Percentiles rank a stretch among this genome's conserved stretches.
These are phyloP conservation scores for Diadophis punctatus DNA, from an alignment of 2,113 vertebrate genomes.

Conservation along the genomic window DNA sequence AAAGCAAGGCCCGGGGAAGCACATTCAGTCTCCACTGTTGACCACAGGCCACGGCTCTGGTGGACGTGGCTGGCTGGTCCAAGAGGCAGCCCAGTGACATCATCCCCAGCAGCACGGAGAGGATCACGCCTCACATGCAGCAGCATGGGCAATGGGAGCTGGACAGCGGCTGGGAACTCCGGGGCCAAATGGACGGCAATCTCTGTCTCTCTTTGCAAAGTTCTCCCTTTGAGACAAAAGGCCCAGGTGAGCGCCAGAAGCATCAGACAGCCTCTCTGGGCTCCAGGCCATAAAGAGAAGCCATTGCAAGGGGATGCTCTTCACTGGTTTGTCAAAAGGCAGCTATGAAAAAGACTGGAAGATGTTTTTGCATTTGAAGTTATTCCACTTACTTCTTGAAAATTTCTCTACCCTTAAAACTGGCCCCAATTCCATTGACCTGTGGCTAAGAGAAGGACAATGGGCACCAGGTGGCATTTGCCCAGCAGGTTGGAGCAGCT, in stretches of 20 bases:
- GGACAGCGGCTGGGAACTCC: background rate
- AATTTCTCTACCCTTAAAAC: background rate
- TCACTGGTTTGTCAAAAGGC: background rate
- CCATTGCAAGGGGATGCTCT: background rate
- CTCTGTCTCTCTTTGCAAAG: background rate
- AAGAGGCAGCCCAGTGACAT: slow-evolving; percentile 43
- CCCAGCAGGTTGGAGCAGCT: background rate
- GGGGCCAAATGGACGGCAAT: background rate
- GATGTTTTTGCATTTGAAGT: background rate
- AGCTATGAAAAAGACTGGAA: background rate
- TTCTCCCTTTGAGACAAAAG: background rate
- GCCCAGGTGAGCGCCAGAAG: slow-evolving; percentile 15
- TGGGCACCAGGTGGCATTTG: background rate
- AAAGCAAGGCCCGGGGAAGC: slow-evolving; percentile 36
- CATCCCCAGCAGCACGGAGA: slow-evolving; percentile 33
- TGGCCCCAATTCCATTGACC: background rate
- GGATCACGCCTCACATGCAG: slow-evolving; percentile 51
- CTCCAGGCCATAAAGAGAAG: background rate
- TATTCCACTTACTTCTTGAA: background rate
- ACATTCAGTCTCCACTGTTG: slow-evolving; percentile 35
- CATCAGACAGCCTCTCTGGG: background rate
- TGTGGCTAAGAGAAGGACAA: background rate
- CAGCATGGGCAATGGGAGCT: slow-evolving; percentile 58
- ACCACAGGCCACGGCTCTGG: slow-evolving; percentile 29
- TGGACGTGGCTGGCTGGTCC: slow-evolving; percentile 36